phyloP scores from a whole-genome alignment of 2,113 vertebrate species.

The Pangasianodon hypophthalmus region DNA sequence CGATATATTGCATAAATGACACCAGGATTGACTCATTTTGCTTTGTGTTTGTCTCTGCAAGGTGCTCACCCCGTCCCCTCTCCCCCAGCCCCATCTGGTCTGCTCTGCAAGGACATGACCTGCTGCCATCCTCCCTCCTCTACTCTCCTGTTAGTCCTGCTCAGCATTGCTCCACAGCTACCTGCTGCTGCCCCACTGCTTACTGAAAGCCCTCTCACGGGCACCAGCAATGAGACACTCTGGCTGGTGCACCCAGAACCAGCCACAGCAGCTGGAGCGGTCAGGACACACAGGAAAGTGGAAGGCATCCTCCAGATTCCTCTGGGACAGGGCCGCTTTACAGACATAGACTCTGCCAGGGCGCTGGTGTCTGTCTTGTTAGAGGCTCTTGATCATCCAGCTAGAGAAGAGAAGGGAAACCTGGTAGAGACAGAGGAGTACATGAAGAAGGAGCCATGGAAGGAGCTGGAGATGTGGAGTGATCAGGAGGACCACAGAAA shows the following conservation, averaged over 20 bases:
- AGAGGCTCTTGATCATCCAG: conserved; percentile 77
- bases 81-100: conserved; percentile 68
- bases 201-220: conserved; percentile 56
- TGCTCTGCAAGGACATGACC: conserved; percentile 81
- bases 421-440: conserved; percentile 34
- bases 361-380: conserved; percentile 78
- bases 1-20: background rate
- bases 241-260: conserved; percentile 56
- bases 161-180: conserved; percentile 72
- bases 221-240: conserved; percentile 45
- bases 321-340: conserved; percentile 65
- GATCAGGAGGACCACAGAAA: conserved; percentile 36
- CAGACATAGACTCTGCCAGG: conserved; percentile 75
- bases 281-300: conserved; percentile 66
- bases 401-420: conserved; percentile 57
- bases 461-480: conserved; percentile 50
- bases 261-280: conserved; percentile 62
- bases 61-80: conserved; percentile 69
- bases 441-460: conserved; percentile 55
- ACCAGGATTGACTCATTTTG: conserved; percentile 24
- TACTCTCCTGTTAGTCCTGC: conserved; percentile 76
- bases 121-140: conserved; percentile 74
- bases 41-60: conserved; percentile 55
- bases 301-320: conserved; percentile 59
- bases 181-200: conserved; percentile 68